Evolutionary conservation across 2,888 invertebrate species (phyloP), one percentile per base, ranked within the genome.

Genomic region (Stegophylla sp.): DNA sequence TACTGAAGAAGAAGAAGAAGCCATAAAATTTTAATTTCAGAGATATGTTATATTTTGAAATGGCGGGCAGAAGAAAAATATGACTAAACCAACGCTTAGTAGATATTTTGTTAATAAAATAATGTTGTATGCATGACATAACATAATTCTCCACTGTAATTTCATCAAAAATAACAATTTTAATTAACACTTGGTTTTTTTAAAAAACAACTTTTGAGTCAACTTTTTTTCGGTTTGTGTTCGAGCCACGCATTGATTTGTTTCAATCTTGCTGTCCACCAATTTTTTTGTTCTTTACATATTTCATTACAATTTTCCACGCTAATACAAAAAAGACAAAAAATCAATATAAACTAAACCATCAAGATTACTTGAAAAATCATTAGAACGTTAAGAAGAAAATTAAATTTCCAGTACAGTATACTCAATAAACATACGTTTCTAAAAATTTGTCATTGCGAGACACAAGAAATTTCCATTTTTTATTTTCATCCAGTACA

Each of bases 171-270:
- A 7, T 34, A 34, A 34, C 34, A 34, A 34, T 5, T 34, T 34
- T n/a, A 34, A 34, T 34, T 34, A 7, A 34, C 34, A 34, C 34
- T 34, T 34, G 7, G 34, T 3, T 34, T 5, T 5, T 5, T 5
- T 5, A 34, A 34, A 34, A 34, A 34, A 34, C 3, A 34, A 34
- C 7, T 3, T 34, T 34, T 34, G 5, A 28, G 10, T 74, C 1
- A 74, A 64, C 20, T 64, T 56, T 71, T 79, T 56, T 71, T 79
- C 23, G 79, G 48, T 71, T 79, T 79, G 0, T 71, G 79, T 34
- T 79, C 79, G 9, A 79, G 79, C 79, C 79, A 79, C 7, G 69
- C 23, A 23, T 79, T 61, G 48, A 79, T 79, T 48, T 79, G 61
- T 3, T 79, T 79, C 28, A 79, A 12, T 79, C 79, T 45, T n/a